These are phyloP conservation scores for Agonopterix arenella DNA, from an alignment of 2,888 invertebrate species.

Conservation along the genomic window DNA sequence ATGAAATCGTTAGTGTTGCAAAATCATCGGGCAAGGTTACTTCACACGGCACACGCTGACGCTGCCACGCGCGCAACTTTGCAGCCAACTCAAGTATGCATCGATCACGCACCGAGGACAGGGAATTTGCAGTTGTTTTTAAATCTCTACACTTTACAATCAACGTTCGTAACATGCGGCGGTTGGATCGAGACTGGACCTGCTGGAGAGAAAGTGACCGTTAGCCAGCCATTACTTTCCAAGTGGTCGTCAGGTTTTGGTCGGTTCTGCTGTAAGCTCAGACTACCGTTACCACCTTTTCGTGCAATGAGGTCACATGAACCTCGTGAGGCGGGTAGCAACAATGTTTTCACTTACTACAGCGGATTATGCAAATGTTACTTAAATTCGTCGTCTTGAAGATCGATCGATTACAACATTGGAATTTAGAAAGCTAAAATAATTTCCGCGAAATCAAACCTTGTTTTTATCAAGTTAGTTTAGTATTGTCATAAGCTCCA, in stretches of 20 bases:
- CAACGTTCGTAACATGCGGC: slow-evolving; percentile 21
- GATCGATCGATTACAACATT: too few species aligned
- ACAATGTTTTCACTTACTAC: slow-evolving; percentile 36
- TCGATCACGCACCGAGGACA: slow-evolving; percentile 12
- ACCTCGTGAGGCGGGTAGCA: slow-evolving; percentile 23
- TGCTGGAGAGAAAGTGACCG: slow-evolving; percentile 62
- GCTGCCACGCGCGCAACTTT: slow-evolving; percentile 3
- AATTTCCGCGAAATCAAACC: too few species aligned
- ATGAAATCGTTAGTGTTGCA: slow-evolving; percentile 16
- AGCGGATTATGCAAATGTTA: slow-evolving; percentile 11
- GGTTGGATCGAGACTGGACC: slow-evolving; percentile 27
- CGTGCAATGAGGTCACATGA: slow-evolving; percentile 54
- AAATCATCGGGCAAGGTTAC: slow-evolving; percentile 24
- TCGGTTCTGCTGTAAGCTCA: slow-evolving; percentile 21
- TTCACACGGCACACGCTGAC: slow-evolving; percentile 3
- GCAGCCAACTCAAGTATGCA: not conserved
- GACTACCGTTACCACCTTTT: slow-evolving; percentile 62
- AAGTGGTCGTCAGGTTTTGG: slow-evolving; percentile 47
- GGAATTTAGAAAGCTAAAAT: too few species aligned
- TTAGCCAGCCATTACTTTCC: slow-evolving; percentile 61
- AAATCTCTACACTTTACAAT: slow-evolving; percentile 13
- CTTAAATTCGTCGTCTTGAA: not conserved
- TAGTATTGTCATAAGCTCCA: too few species aligned
- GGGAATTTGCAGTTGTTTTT: slow-evolving; percentile 1
- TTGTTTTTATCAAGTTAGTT: too few species aligned